Conservation (phyloP, 2,113 vertebrate genomes). For the Lepisosteus oculatus region DNA sequence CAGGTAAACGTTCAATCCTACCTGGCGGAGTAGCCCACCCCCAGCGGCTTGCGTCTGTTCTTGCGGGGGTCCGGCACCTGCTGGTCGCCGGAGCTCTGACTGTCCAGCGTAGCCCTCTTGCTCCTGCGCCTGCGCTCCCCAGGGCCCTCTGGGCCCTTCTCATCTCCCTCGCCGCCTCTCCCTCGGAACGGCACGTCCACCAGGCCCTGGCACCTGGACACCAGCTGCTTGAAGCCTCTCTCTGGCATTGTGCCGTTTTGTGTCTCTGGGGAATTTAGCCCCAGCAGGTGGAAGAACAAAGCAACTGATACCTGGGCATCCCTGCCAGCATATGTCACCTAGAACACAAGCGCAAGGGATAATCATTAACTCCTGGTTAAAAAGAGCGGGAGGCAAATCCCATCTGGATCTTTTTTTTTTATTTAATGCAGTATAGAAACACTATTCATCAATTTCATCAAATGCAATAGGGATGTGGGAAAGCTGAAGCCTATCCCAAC, state of each 20-base stretch:
- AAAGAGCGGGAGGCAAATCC: background rate
- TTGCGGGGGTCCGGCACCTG: constrained; percentile 82
- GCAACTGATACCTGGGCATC: constrained; percentile 91
- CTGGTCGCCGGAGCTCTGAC: constrained; percentile 63
- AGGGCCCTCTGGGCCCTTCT: constrained; percentile 32
- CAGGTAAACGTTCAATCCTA: constrained; percentile 36
- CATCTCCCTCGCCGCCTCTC: constrained; percentile 54
- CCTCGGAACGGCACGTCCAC: constrained; percentile 84
- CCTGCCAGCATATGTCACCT: constrained; percentile 87
- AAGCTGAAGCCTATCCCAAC: no score
- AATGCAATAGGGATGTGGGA: no score
- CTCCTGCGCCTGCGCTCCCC: constrained; percentile 60
- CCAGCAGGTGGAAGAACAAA: constrained; percentile 84
- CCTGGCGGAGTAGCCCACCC: constrained; percentile 89
- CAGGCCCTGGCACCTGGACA: constrained; percentile 75
- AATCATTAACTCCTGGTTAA: background rate
- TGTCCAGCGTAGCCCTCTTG: constrained; percentile 52
- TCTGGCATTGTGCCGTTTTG: constrained; percentile 30
- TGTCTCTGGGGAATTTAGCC: constrained; percentile 49
- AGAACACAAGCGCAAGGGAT: background rate
- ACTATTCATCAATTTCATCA: no score
- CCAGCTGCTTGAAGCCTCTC: constrained; percentile 61
- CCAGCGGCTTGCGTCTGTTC: constrained; percentile 83
- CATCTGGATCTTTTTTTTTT: no score
- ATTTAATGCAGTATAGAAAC: no score